A percentile compares a stretch with the other conserved stretches of the same genome.
Evolutionary conservation across 2,888 invertebrate species (phyloP).

Genomic region (Andrena hattorfiana): DNA sequence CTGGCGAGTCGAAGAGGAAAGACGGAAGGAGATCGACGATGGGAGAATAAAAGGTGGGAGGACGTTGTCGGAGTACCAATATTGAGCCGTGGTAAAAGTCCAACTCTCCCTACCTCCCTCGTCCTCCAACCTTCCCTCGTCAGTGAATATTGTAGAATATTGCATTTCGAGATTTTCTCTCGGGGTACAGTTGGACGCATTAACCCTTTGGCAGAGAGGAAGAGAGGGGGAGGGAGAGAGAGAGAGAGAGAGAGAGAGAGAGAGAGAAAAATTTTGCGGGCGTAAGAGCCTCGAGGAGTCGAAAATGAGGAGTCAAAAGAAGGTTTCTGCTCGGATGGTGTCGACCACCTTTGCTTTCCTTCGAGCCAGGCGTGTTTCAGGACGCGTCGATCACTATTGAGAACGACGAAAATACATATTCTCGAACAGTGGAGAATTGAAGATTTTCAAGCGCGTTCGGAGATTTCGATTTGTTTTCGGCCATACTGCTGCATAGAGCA

Average conservation of each 20-base stretch:
- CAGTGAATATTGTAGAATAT: constrained; percentile 77
- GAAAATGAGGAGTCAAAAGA: constrained; percentile 37
- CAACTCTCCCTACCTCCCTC: constrained; percentile 56
- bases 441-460: too few species aligned
- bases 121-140: constrained; percentile 59
- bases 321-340: constrained; percentile 45
- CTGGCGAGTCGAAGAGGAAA: constrained; percentile 61
- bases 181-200: constrained; percentile 66
- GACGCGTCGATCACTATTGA: not conserved
- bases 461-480: too few species aligned
- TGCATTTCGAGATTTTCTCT: constrained; percentile 75
- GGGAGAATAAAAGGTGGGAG: constrained; percentile 65
- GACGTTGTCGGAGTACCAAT: constrained; percentile 78
- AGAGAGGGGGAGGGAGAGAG: constrained; percentile 39
- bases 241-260: too few species aligned
- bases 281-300: constrained; percentile 54
- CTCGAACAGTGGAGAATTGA: not conserved
- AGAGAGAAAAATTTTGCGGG: constrained; percentile 41
- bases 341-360: not conserved
- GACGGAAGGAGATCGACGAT: constrained; percentile 62
- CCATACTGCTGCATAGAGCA: not conserved
- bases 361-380: not conserved
- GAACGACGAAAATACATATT: not conserved
- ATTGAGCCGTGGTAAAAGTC: constrained; percentile 81
- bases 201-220: constrained; percentile 71